A percentile compares a stretch with the other conserved stretches of the same genome.
Evolutionary conservation across 1,140 invertebrate species (phyloP).

Genomic region (Copidosoma floridanum): DNA sequence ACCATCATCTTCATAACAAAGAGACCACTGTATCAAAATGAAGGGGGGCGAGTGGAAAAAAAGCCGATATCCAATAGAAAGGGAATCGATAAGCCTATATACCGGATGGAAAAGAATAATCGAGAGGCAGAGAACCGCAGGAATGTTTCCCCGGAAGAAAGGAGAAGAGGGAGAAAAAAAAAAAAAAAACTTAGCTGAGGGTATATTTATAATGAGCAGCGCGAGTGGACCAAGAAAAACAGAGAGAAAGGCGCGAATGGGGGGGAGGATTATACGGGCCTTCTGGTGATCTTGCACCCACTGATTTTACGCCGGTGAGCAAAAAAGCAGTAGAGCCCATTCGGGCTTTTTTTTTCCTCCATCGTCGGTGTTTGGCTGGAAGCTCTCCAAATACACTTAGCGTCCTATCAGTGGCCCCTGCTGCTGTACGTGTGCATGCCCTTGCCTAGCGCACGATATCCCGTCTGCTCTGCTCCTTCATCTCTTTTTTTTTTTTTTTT

Average conservation of each 20-base stretch:
- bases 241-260: not conserved
- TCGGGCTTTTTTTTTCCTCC: too few species aligned
- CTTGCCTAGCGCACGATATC: conserved; percentile 12
- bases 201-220: too few species aligned
- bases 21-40: too few species aligned
- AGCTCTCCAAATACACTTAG: conserved; percentile 52
- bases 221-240: too few species aligned
- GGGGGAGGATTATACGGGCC: conserved; percentile 19
- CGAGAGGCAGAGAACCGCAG: too few species aligned
- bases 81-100: too few species aligned
- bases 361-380: conserved; percentile 44
- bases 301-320: conserved; percentile 40
- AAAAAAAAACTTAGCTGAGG: too few species aligned
- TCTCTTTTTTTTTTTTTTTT: too few species aligned
- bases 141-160: too few species aligned
- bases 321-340: not conserved
- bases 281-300: conserved; percentile 12
- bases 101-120: too few species aligned
- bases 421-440: conserved; percentile 23
- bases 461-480: conserved; percentile 7
- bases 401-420: conserved; percentile 47
- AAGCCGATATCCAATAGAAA: conserved; percentile 15
- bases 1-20: too few species aligned
- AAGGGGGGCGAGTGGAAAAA: conserved; percentile 8
- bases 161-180: too few species aligned